Evolutionary conservation across 2,797 vertebrate species (phyloP).

Genomic region (Philypnodon macrostomus): DNA sequence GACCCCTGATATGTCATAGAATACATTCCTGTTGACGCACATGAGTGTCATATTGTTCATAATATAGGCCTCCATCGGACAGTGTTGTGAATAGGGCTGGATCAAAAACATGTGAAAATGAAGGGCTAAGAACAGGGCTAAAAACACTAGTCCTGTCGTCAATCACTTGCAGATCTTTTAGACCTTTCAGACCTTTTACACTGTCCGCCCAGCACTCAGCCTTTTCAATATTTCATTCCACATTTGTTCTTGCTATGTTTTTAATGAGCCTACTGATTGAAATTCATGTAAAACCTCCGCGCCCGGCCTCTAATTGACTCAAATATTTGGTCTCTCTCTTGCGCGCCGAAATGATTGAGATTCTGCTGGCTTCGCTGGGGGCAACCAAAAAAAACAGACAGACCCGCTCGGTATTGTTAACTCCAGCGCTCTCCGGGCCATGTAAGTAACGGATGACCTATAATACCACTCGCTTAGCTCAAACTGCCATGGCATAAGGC

Average conservation of each 20-base stretch:
- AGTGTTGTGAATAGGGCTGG: too few relatives aligned
- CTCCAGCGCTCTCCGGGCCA: conserved; percentile 9
- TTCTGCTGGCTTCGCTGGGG: conserved; percentile 18
- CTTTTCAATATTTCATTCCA: conserved; percentile 4
- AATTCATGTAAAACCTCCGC: conserved; percentile 9
- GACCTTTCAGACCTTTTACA: background rate
- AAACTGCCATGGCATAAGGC: background rate
- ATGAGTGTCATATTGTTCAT: too few relatives aligned
- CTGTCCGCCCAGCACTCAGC: background rate
- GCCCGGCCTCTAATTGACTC: conserved; percentile 11
- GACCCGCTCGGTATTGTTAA: conserved; percentile 21
- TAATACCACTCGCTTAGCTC: conserved; percentile 11
- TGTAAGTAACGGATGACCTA: conserved; percentile 13
- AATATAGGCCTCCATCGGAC: too few relatives aligned
- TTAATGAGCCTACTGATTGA: conserved; percentile 20
- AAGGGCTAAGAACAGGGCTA: too few relatives aligned
- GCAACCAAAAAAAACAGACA: conserved; percentile 15
- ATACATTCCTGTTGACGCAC: too few relatives aligned
- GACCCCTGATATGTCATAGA: too few relatives aligned
- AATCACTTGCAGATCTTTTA: background rate
- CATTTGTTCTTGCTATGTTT: conserved; percentile 13
- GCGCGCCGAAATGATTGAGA: conserved; percentile 13
- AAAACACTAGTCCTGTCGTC: background rate
- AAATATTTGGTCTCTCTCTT: conserved; percentile 8
- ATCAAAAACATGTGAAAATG: too few relatives aligned